A percentile compares a stretch with the other conserved stretches of the same genome.
Conservation (phyloP, 2,888 invertebrate species). For the Cataglyphis livida region DNA sequence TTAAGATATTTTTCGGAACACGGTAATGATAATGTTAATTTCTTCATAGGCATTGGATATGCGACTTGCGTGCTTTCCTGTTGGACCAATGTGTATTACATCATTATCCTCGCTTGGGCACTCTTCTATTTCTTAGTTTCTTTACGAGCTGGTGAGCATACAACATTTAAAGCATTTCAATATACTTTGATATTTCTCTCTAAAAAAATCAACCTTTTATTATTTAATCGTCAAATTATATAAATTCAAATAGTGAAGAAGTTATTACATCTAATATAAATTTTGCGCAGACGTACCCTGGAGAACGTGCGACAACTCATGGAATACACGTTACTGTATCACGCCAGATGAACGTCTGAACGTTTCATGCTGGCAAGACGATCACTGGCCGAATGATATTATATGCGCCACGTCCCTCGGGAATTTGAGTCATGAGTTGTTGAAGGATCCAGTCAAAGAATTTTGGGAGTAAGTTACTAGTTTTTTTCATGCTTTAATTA, state of each 20-base stretch:
- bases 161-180: not conserved
- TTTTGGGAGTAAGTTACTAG: conserved; percentile 96
- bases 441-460: conserved; percentile 98
- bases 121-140: conserved; percentile 98
- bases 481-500: not conserved
- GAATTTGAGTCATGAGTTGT: conserved; percentile 90
- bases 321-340: conserved; percentile 97
- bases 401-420: conserved; percentile 89
- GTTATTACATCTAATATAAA: conserved; percentile 1
- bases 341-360: conserved; percentile 93
- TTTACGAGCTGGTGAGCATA: conserved; percentile 90
- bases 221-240: not conserved
- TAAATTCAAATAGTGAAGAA: not conserved
- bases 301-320: conserved; percentile 96
- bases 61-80: conserved; percentile 99
- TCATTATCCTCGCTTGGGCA: conserved; percentile 99
- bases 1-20: not conserved
- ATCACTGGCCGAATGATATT: conserved; percentile 77
- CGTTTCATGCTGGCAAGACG: conserved; percentile 90
- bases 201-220: not conserved
- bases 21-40: not conserved
- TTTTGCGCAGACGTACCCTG: conserved; percentile 92
- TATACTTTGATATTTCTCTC: not conserved
- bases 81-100: conserved; percentile 99
- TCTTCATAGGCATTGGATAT: conserved; percentile 94